Base-by-base conservation (phyloP, 1,140 invertebrate species). In the Myzus persicae region DNA sequence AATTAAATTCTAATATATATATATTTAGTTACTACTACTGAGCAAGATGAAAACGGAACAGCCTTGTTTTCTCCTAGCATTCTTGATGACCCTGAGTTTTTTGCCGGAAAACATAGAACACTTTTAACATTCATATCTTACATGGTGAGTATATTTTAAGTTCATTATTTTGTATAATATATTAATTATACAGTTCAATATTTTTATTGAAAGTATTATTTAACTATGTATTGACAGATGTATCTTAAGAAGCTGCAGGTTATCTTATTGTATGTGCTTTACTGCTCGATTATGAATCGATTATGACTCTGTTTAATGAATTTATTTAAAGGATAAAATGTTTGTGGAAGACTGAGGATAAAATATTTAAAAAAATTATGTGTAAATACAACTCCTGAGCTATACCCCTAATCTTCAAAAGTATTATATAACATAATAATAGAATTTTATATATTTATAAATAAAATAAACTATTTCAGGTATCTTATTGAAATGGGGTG, bases 61-160 rank as follows among this genome's bases (percentile, higher is more conserved):
- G 18, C 44, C 9, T 40, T 85, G n/a, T 99, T 99, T 95, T 97
- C 97, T 94, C 98, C 99, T 0, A 98, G 98, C 95, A 96, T 98
- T 76, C 95, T 99, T 42, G 99, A 99, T 95, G 98, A 99, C 96
- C 98, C 98, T 1, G 98, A 99, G 95, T 95, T 99, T 31, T 98
- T 98, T 94, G 98, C 98, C 82, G 99, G 98, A 42, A 99, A 99
- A 95, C 98, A 99, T 95, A 96, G 98, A 93, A 99, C 98, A 22
- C 95, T 99, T 26, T 95, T 99, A n/a, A 99, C 98, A 6, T 99
- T 99, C 95, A 97, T 98, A 3, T 99, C 98, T 0, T 99, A 99
- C 94, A 98, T 99, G 97, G 97, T 97, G 95, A 94, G 94, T 93
- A 93, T 94, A 90, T 91, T 6, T 44, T 92, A 1, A 22, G 0